Conservation (phyloP, 2,113 vertebrate genomes). For the Centropus unirufus region DNA sequence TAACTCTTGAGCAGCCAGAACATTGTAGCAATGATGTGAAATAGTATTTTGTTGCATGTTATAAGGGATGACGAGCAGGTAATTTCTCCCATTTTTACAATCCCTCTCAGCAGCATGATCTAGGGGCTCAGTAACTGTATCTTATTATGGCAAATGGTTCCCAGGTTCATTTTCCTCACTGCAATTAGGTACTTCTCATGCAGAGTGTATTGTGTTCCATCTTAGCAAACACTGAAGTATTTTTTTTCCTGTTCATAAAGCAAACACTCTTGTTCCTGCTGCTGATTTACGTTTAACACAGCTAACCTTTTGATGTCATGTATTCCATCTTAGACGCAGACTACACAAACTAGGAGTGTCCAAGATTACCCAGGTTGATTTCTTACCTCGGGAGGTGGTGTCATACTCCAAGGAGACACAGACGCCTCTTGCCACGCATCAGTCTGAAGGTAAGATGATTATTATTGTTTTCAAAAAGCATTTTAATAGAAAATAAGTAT, state of each 20-base stretch:
- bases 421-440: constrained; percentile 87
- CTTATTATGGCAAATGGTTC: not conserved
- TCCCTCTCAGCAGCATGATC: not conserved
- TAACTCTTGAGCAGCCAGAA: not conserved
- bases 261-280: not conserved
- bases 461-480: not conserved
- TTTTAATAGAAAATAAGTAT: not conserved
- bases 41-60: not conserved
- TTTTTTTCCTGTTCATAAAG: not conserved
- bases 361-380: constrained; percentile 96
- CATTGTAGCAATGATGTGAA: not conserved
- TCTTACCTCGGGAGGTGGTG: constrained; percentile 92
- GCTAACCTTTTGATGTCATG: constrained; percentile 26
- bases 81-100: not conserved
- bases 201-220: not conserved
- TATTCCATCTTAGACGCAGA: constrained; percentile 80
- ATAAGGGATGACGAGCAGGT: not conserved
- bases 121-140: not conserved
- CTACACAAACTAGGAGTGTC: constrained; percentile 90
- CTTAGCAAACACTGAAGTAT: not conserved
- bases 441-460: constrained; percentile 86
- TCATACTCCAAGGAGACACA: constrained; percentile 96
- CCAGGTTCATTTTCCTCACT: not conserved
- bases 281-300: not conserved
- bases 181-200: not conserved